Percentiles rank a stretch among this genome's conserved stretches.
Conservation (phyloP, 2,888 invertebrate genomes). For the Eulithis prunata region DNA sequence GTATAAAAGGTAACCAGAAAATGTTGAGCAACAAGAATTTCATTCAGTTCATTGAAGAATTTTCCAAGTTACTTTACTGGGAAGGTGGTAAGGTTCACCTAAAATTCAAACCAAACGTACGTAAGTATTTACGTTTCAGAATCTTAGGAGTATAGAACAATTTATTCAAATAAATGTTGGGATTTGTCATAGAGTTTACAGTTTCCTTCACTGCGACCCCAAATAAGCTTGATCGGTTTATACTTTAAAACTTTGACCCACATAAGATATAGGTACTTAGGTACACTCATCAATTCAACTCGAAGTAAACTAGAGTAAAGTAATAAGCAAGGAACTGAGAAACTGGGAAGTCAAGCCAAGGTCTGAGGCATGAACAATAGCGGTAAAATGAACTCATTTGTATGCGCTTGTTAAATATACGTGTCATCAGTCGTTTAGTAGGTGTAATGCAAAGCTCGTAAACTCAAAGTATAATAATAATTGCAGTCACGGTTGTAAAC, state of each 20-base stretch:
- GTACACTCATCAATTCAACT: slow-evolving; percentile 5
- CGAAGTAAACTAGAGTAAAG: slow-evolving; percentile 2
- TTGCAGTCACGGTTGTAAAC: not conserved
- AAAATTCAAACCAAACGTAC: no score
- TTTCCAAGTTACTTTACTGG: not conserved
- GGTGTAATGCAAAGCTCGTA: slow-evolving; percentile 19
- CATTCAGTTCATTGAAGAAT: not conserved
- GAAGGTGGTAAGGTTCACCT: not conserved
- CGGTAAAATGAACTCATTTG: slow-evolving; percentile 41
- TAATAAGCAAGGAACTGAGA: slow-evolving; percentile 23
- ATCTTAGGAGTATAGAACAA: no score
- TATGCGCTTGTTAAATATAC: slow-evolving; percentile 38
- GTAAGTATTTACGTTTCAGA: no score
- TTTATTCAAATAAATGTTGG: no score
- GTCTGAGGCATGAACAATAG: slow-evolving; percentile 37
- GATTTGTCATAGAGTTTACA: no score
- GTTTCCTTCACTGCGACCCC: no score
- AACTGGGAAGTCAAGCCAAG: slow-evolving; percentile 20
- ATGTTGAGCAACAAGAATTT: slow-evolving; percentile 1
- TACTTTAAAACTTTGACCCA: slow-evolving; percentile 1
- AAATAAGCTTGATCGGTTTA: not conserved
- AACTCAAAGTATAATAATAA: slow-evolving; percentile 10
- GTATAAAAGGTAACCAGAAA: slow-evolving; percentile 2
- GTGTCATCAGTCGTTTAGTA: slow-evolving; percentile 38
- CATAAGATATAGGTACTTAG: no score